Percentiles rank a stretch among this genome's conserved stretches.
Conservation (phyloP, 2,113 vertebrate genomes). For the Hippocampus guttulatus region DNA sequence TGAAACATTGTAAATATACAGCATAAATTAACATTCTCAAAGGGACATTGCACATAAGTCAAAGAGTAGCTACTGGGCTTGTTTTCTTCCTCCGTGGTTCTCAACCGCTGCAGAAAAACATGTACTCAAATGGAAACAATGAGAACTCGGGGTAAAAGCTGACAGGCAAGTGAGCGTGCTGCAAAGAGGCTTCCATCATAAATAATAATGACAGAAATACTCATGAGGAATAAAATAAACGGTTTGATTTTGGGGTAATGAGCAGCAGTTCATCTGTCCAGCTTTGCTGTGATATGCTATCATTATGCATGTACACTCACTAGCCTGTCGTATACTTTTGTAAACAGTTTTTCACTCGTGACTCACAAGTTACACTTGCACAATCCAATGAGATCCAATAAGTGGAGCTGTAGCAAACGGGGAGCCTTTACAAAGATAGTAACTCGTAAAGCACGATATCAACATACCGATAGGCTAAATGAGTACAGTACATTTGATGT, state of each 20-base stretch:
- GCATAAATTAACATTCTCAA: conserved; percentile 72
- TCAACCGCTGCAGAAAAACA: not conserved
- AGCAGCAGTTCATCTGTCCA: not conserved
- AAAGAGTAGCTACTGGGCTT: conserved; percentile 52
- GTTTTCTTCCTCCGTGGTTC: not conserved
- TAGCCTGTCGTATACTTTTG: not conserved
- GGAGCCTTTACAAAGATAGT: not conserved
- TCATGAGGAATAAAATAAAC: not conserved
- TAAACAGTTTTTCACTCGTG: not conserved
- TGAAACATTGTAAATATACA: conserved; percentile 18
- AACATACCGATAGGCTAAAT: not conserved
- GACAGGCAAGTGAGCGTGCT: not conserved
- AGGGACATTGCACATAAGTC: conserved; percentile 65
- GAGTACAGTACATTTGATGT: not conserved
- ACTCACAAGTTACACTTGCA: not conserved
- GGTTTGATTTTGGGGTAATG: not conserved
- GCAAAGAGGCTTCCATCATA: not conserved
- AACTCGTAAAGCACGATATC: not conserved
- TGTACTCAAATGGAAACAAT: not conserved
- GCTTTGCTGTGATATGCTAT: not conserved
- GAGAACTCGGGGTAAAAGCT: not conserved
- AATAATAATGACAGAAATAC: not conserved
- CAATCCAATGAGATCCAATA: not conserved
- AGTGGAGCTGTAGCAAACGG: not conserved
- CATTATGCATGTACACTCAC: not conserved